Conservation (phyloP, 2,888 invertebrate genomes). For the Atrina japonica region DNA sequence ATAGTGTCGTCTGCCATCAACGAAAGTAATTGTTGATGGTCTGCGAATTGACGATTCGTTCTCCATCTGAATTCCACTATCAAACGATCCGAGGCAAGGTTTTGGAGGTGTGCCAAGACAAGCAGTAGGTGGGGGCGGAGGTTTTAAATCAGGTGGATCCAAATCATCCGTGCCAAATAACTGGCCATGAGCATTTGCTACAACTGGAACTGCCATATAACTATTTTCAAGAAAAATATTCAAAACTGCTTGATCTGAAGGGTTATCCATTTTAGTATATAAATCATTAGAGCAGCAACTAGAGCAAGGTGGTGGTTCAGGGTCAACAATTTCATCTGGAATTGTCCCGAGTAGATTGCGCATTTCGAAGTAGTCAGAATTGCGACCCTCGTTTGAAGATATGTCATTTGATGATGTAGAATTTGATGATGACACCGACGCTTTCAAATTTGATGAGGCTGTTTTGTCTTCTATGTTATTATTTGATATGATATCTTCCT, state of each 20-base stretch:
- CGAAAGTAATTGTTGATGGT: slow-evolving; percentile 55
- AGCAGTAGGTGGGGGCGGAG: slow-evolving; percentile 13
- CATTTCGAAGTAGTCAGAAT: slow-evolving; percentile 36
- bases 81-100: slow-evolving; percentile 8
- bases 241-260: slow-evolving; percentile 1
- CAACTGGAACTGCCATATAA: slow-evolving; percentile 18
- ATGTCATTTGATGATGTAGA: slow-evolving; percentile 6
- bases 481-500: neutral
- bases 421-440: slow-evolving; percentile 4
- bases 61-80: slow-evolving; percentile 29
- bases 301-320: neutral
- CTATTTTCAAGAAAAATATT: slow-evolving; percentile 30
- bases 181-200: neutral
- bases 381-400: neutral
- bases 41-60: slow-evolving; percentile 30
- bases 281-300: neutral
- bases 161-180: neutral
- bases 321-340: slow-evolving; percentile 1
- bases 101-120: slow-evolving; percentile 23
- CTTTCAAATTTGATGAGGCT: neutral
- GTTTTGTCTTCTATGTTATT: neutral
- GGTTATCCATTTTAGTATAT: slow-evolving; percentile 11
- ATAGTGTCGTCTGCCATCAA: slow-evolving; percentile 35
- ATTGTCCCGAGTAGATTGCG: neutral
- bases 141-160: slow-evolving; percentile 10